Conservation (phyloP, 2,888 invertebrate genomes). For the Gryllus longicercus region DNA sequence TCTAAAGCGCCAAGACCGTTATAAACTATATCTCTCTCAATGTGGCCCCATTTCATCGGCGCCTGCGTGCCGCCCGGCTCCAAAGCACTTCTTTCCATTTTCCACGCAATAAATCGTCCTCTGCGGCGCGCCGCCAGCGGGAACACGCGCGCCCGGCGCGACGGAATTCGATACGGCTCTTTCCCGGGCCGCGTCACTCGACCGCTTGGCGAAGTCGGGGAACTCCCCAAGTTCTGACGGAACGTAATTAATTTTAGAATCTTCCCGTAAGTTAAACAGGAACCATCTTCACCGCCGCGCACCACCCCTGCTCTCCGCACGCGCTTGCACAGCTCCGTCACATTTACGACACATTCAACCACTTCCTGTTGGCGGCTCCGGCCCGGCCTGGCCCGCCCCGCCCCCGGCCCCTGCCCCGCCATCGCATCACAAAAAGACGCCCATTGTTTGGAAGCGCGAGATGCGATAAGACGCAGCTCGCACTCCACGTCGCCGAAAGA, state of each 20-base stretch:
- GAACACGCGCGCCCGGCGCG: no score
- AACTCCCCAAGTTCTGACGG: neutral
- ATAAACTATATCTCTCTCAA: no score
- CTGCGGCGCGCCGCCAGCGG: no score
- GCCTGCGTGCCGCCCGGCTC: no score
- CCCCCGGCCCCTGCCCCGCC: neutral
- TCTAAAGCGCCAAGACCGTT: no score
- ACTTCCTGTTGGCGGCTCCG: neutral
- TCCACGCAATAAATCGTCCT: no score
- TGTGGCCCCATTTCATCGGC: no score
- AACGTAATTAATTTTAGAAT: conserved; percentile 17
- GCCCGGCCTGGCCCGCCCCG: no score
- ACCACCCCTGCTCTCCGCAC: neutral
- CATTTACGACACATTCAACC: conserved; percentile 17
- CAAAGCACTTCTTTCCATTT: no score
- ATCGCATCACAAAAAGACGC: conserved; percentile 10
- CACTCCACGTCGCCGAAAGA: neutral
- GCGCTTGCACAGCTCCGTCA: neutral
- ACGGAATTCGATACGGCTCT: neutral
- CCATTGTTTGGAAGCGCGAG: conserved; percentile 4
- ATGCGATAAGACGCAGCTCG: neutral
- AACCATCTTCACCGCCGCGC: neutral
- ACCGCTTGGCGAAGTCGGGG: neutral
- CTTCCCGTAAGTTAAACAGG: conserved; percentile 17
- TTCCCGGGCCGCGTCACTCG: conserved; percentile 5